Base-by-base conservation (phyloP, 2,113 vertebrate species). In the Carollia perspicillata region DNA sequence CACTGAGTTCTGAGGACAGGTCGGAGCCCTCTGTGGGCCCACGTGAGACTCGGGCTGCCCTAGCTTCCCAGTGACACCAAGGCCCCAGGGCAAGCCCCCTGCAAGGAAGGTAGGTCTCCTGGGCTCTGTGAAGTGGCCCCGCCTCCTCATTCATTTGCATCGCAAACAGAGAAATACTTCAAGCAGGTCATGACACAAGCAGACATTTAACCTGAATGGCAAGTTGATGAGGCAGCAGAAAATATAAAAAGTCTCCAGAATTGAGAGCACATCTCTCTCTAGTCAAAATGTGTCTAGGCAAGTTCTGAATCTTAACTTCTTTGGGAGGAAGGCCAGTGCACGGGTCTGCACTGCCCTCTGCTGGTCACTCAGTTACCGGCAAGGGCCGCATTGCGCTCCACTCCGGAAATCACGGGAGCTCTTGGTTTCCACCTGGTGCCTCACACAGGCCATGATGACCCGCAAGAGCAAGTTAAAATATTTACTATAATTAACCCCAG, bases 341-440 rank as follows among this genome's bases (percentile, higher is more conserved):
- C 16, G 49, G 40, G 60, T 77, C 35, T 92, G 90, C 72, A 88
- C 90, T 89, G 94, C 94, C 97, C 90, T 85, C 97, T 97, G 72
- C 60, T 85, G 96, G 94, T 55, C 72, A 65, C 26, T 84, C 0
- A 3, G 53, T 58, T 51, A 66, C 75, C 63, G 44, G 69, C 88
- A 63, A 0, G 18, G 9, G 14, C 68, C 18, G 17, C 4, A 0
- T 17, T 0, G 3, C 0, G 2, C 10, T 74, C 10, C 20, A n/a
- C 47, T 65, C 20, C 30, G 40, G 33, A 93, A 85, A 58, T 47
- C 1, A 1, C 4, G 14, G 55, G 14, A 60, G 42, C 44, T 28
- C 72, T 90, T 74, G 79, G 86, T 94, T 96, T 90, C 65, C 87
- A 93, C 55, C 75, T 71, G 28, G 8, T 84, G 96, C 95, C 71